These are phyloP conservation scores for Nycticorax nycticorax DNA, from an alignment of 2,113 vertebrate genomes.

Conservation along the genomic window DNA sequence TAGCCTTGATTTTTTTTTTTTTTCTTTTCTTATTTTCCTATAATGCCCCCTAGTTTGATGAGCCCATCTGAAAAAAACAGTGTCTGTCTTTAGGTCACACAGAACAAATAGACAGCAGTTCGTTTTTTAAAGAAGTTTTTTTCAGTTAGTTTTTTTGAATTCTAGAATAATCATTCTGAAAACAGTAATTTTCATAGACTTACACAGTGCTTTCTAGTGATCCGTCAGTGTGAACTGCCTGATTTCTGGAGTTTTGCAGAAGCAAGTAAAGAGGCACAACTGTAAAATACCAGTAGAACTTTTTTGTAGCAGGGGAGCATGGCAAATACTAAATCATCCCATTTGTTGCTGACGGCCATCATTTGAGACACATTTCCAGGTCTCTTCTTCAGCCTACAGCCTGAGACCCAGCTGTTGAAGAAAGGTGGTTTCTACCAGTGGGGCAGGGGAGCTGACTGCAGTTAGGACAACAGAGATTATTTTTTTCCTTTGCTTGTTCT, in stretches of 20 bases:
- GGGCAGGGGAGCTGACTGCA: not conserved
- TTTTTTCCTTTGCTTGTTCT: not conserved
- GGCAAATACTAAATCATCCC: not conserved
- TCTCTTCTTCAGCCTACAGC: not conserved
- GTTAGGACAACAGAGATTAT: not conserved
- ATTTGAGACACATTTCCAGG: not conserved
- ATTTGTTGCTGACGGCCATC: not conserved
- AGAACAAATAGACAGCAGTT: slow-evolving; percentile 16
- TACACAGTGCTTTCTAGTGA: not conserved
- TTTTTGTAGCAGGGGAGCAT: not conserved
- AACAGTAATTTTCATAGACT: not conserved
- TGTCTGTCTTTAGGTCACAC: slow-evolving; percentile 47
- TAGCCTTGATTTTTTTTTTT: not conserved
- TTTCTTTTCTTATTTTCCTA: not conserved
- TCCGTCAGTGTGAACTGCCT: not conserved
- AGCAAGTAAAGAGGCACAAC: not conserved
- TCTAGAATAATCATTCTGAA: not conserved
- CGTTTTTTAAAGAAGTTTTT: not conserved
- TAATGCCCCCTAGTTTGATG: not conserved
- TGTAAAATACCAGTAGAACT: not conserved
- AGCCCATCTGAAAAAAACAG: not conserved
- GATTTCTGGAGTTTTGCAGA: not conserved
- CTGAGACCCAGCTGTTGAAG: not conserved
- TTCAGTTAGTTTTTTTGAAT: not conserved
- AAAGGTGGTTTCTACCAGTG: not conserved